Conservation (phyloP, 2,797 vertebrate species). For the Gymnodraco acuticeps region DNA sequence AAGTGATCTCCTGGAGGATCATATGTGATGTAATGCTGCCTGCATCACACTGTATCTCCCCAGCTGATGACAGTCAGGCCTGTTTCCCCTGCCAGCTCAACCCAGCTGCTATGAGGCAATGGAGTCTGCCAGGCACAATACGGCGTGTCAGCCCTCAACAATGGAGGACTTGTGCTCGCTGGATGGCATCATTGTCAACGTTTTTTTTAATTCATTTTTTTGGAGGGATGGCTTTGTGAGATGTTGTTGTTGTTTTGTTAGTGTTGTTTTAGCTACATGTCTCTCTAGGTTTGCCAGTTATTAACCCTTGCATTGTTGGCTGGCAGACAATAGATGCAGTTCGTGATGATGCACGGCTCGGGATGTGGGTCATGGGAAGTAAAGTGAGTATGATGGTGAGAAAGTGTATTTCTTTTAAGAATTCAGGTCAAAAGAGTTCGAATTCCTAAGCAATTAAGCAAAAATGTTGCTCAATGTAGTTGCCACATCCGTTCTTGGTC, state of each 20-base stretch:
- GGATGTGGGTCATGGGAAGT: conserved; percentile 74
- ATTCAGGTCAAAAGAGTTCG: conserved; percentile 5
- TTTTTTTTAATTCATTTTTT: conserved; percentile 36
- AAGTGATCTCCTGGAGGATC: conserved; percentile 42
- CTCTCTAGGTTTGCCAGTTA: conserved; percentile 57
- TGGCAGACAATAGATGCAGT: conserved; percentile 64
- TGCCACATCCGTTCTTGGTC: not conserved
- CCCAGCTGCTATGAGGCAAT: conserved; percentile 86
- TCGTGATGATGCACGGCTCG: conserved; percentile 58
- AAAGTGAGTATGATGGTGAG: conserved; percentile 1
- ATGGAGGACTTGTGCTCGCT: conserved; percentile 79
- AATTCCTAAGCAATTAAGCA: not conserved
- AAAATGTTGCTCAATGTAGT: not conserved
- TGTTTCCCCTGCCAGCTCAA: conserved; percentile 82
- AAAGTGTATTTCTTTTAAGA: conserved; percentile 9
- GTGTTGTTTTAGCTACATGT: conserved; percentile 72
- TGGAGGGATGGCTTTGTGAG: conserved; percentile 60
- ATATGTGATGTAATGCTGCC: conserved; percentile 78
- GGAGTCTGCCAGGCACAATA: conserved; percentile 84
- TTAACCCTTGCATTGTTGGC: conserved; percentile 64
- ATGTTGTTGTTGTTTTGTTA: conserved; percentile 69
- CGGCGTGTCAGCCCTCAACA: conserved; percentile 79
- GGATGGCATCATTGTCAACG: conserved; percentile 82
- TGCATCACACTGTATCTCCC: conserved; percentile 76
- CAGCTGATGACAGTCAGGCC: conserved; percentile 81